Base-by-base conservation (phyloP, 2,888 invertebrate species). In the Mamestra brassicae region DNA sequence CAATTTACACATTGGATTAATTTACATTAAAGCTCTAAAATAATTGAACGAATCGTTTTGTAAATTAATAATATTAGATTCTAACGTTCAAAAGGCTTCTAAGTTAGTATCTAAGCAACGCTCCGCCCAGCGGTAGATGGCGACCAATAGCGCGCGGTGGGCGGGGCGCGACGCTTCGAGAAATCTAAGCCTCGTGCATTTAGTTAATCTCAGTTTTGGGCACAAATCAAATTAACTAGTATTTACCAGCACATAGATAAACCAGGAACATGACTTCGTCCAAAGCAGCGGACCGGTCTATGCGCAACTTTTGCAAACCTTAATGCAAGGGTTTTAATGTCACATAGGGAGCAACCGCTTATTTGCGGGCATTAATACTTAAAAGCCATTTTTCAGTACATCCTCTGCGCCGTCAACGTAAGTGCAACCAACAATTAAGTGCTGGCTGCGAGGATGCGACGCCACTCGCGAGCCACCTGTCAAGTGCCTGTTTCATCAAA, bases 401-500 rank as follows among this genome's bases (percentile, higher is more conserved):
- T 92, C 92, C 89, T 93, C 91, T 89, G 87, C 89, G 88, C 90
- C 90, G 90, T 90, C 90, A 90, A 91, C 90, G 90, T 91, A 91
- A 92, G 90, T 90, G 92, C 91, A 94, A 93, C 93, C 92, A 90
- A 93, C 93, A 95, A 96, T 96, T 95, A 96, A 91, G 90, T 89
- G 89, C 90, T 94, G 92, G 88, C 92, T 89, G 92, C 90, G 91
- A 92, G 91, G 93, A 93, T 92, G 91, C 92, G 93, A 92, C 94
- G 94, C 58, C 7, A 36, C 58, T 58, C 58, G 60, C 95, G 92
- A 92, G 94, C 95, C 96, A 96, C 96, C 96, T 96, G 96, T 96
- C 96, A 94, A 93, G 93, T 91, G 91, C 93, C 90, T 92, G 94
- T 95, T 96, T 95, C 94, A 95, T 96, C 95, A 96, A 96, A 96